Evolutionary conservation across 2,797 vertebrate genomes (phyloP), one percentile per base, ranked within the genome.

Genomic region (Malurus splendens): DNA sequence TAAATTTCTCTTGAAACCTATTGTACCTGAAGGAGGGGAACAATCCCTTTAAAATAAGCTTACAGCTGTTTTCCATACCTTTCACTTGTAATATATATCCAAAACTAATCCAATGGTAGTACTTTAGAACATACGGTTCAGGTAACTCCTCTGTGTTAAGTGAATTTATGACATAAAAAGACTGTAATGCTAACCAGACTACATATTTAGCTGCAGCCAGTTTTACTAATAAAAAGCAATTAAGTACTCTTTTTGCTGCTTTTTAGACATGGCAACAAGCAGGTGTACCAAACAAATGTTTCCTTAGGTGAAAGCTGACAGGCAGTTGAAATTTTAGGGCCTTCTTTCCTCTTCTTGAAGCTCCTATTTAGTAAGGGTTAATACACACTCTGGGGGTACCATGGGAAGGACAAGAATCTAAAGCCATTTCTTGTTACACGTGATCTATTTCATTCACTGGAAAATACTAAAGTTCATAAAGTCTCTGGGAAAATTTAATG

Each of bases 11-110:
- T 50, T 83, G 72, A 91, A 83, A 57, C 57, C 56, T 38, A 70
- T 62, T 89, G 52, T 50, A 73, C 61, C 17, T 27, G 66, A 84
- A 85, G 41, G 25, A 80, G 44, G 16, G 86, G 67, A 95, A 83
- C 13, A 36, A 84, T 30, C 28, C 48, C 80, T 51, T 86, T 89
- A 71, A 94, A 93, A 59, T 45, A 94, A 68, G 36, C 44, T 80
- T 57, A 90, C 83, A 93, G 33, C 32, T 89, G 30, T 79, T 93
- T 67, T 76, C 51, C 32, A 11, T 82, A 92, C 78, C 82, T 78
- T 90, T 84, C 72, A 84, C 7, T 0, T 78, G 80, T 48, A 66
- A 60, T 55, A 75, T 22, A 50, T 47, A 30, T 56, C 91, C 9
- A 85, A 36, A 88, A 56, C 57, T 38, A 79, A 56, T 64, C 70